Evolutionary conservation across 2,113 vertebrate species (phyloP).

Genomic region (Gallinago jamesoni): DNA sequence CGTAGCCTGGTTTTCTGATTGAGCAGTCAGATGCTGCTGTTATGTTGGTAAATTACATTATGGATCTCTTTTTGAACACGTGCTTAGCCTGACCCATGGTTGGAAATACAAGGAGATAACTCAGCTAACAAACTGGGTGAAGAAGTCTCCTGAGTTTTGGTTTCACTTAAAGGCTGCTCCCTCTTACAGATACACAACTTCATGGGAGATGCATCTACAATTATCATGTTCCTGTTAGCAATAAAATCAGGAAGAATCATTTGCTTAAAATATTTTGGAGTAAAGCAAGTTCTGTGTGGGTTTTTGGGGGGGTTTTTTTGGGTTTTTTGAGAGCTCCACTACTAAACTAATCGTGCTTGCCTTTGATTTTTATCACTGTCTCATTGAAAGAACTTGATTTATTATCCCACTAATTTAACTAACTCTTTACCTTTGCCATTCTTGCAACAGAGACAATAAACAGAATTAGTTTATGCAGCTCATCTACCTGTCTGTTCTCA

Average conservation of each 20-base stretch:
- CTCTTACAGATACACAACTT: neutral
- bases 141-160: neutral
- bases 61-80: neutral
- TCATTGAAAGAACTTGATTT: neutral
- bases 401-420: neutral
- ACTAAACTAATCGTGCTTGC: neutral
- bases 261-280: neutral
- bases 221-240: neutral
- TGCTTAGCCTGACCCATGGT: neutral
- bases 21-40: neutral
- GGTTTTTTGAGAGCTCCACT: neutral
- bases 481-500: neutral
- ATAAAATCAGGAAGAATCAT: neutral
- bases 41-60: neutral
- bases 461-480: neutral
- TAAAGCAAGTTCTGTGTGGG: neutral
- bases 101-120: neutral
- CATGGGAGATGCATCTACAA: neutral
- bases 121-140: fast-evolving
- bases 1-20: neutral
- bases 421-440: neutral
- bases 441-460: neutral
- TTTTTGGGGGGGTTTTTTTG: neutral
- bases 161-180: neutral
- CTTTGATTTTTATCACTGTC: neutral